phyloP scores from a whole-genome alignment of 2,113 vertebrate species.

The Oreochromis spilurus region DNA sequence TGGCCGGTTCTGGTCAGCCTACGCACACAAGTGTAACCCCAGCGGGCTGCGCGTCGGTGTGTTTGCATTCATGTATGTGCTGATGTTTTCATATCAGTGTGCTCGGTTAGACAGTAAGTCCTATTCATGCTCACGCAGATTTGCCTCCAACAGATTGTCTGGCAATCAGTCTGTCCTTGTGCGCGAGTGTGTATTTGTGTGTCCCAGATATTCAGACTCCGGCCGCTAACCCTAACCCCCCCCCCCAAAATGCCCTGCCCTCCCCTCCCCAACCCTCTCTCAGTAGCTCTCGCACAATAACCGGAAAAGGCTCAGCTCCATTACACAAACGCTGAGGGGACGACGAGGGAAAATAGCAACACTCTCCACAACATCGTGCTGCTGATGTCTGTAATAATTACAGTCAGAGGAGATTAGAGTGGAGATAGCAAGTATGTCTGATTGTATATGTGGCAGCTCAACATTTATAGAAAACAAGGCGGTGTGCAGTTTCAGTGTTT shows the following conservation, averaged over 20 bases:
- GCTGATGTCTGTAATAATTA: slow-evolving; percentile 36
- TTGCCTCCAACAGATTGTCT: slow-evolving; percentile 38
- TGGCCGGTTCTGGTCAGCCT: background rate
- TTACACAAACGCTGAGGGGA: slow-evolving; percentile 60
- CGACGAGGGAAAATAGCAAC: slow-evolving; percentile 56
- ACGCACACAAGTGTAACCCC: background rate
- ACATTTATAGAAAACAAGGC: background rate
- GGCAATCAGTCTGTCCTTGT: slow-evolving; percentile 9
- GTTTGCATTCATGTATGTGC: background rate
- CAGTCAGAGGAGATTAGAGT: slow-evolving; percentile 19
- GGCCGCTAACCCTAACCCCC: background rate
- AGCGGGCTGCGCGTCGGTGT: background rate
- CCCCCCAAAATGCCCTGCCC: background rate
- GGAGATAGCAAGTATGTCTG: background rate
- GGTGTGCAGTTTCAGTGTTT: background rate
- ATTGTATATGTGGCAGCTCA: background rate
- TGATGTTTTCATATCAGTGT: background rate
- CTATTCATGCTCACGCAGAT: slow-evolving; percentile 6
- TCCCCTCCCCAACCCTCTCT: background rate
- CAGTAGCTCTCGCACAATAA: slow-evolving; percentile 60
- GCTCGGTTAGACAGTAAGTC: background rate
- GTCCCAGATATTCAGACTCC: slow-evolving; percentile 50
- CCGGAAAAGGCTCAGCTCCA: slow-evolving; percentile 71
- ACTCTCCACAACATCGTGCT: slow-evolving; percentile 43
- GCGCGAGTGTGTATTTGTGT: slow-evolving; percentile 1